Percentiles rank a stretch among this genome's conserved stretches.
phyloP scores from a whole-genome alignment of 2,888 invertebrate species.

The Calameuta idolon region DNA sequence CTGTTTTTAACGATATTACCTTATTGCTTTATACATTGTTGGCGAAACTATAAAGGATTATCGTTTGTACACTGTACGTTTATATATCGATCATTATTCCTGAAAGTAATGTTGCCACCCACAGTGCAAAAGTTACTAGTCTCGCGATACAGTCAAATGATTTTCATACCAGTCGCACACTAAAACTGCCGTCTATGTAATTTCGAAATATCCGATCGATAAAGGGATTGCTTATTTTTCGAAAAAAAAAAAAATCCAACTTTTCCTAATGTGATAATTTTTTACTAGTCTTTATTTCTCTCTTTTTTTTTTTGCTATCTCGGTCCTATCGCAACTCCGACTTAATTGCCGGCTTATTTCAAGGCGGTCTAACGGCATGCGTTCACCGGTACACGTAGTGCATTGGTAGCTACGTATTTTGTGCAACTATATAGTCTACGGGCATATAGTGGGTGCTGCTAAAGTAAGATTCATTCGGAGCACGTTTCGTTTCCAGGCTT shows the following conservation, averaged over 20 bases:
- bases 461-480: constrained; percentile 2
- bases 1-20: background rate
- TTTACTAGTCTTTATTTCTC: background rate
- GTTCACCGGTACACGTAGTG: background rate
- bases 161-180: background rate
- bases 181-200: background rate
- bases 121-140: background rate
- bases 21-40: background rate
- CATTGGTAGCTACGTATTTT: background rate
- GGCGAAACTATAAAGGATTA: background rate
- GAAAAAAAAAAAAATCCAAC: background rate
- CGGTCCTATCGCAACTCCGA: background rate
- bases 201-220: background rate
- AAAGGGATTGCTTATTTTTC: background rate
- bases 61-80: background rate
- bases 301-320: background rate
- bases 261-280: background rate
- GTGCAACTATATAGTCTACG: background rate
- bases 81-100: background rate
- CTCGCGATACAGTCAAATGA: background rate
- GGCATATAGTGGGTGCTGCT: background rate
- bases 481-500: constrained; percentile 2
- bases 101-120: background rate
- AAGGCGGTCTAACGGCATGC: background rate
- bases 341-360: background rate